Evolutionary conservation across 2,797 vertebrate genomes (phyloP).

Genomic region (Prionace glauca): DNA sequence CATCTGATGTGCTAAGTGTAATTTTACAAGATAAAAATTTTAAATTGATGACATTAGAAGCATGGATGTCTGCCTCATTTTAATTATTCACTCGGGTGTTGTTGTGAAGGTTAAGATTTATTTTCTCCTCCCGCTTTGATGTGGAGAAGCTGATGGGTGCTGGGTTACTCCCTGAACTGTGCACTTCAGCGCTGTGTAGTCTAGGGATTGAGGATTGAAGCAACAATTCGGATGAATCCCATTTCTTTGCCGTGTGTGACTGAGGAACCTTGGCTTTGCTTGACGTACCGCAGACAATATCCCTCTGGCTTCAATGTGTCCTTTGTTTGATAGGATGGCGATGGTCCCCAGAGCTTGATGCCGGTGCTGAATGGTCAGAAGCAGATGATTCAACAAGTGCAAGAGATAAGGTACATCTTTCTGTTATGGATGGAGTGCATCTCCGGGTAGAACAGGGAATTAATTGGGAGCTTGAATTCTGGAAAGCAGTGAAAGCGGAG

Average conservation of each 20-base stretch:
- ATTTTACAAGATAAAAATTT: too few relatives aligned
- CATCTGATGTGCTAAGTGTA: too few relatives aligned
- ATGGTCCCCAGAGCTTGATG: not conserved
- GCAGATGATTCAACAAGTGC: not conserved
- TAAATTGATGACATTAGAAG: too few relatives aligned
- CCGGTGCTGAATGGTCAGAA: not conserved
- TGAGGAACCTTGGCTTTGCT: not conserved
- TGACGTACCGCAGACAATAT: too few relatives aligned
- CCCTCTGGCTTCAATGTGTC: not conserved
- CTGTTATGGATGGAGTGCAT: not conserved
- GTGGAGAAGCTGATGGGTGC: too few relatives aligned
- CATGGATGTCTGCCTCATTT: too few relatives aligned
- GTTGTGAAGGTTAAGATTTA: not conserved
- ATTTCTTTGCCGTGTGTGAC: not conserved
- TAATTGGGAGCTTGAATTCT: not conserved
- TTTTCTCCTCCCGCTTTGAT: not conserved
- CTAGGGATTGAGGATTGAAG: not conserved
- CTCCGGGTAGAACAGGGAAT: not conserved
- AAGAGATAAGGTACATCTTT: conserved; percentile 11
- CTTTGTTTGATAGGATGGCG: not conserved
- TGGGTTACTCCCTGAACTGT: too few relatives aligned
- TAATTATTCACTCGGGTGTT: too few relatives aligned
- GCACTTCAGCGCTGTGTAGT: too few relatives aligned
- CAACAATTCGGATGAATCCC: not conserved
- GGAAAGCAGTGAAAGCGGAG: not conserved